Evolutionary conservation across 1,140 invertebrate species (phyloP).

Genomic region (Drosophila auraria): DNA sequence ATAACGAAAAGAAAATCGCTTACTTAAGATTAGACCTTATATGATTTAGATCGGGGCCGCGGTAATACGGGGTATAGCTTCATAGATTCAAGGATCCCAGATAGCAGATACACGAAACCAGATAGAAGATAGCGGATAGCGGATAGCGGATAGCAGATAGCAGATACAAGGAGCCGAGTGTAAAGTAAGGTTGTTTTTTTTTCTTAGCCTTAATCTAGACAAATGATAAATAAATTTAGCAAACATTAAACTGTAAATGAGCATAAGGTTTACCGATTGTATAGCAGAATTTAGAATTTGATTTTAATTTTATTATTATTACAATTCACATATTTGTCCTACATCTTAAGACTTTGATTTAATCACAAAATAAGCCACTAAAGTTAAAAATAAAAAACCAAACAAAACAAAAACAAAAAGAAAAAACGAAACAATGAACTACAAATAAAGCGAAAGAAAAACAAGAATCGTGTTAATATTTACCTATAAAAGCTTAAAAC

Average conservation of each 20-base stretch:
- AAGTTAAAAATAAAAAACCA: slow-evolving; percentile 33
- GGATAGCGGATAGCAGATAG: slow-evolving; percentile 7
- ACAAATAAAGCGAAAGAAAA: slow-evolving; percentile 35
- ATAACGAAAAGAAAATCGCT: slow-evolving; percentile 71
- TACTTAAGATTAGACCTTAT: slow-evolving; percentile 65
- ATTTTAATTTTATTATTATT: slow-evolving; percentile 28
- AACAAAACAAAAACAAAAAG: slow-evolving; percentile 16
- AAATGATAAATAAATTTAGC: slow-evolving; percentile 61
- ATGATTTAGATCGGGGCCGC: slow-evolving; percentile 55
- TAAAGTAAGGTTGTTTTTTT: slow-evolving; percentile 77
- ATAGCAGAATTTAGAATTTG: slow-evolving; percentile 41
- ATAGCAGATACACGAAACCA: slow-evolving; percentile 9
- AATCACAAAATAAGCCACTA: slow-evolving; percentile 56
- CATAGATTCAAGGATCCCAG: slow-evolving; percentile 24
- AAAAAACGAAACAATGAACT: slow-evolving; percentile 13
- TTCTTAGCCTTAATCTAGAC: slow-evolving; percentile 64
- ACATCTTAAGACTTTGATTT: slow-evolving; percentile 56
- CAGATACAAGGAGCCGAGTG: slow-evolving; percentile 46
- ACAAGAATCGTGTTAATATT: slow-evolving; percentile 51
- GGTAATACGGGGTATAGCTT: slow-evolving; percentile 34
- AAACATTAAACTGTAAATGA: slow-evolving; percentile 50
- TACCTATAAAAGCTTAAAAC: slow-evolving; percentile 48
- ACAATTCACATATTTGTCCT: slow-evolving; percentile 40
- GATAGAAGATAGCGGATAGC: slow-evolving; percentile 26
- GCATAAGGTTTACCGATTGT: slow-evolving; percentile 37